Conservation (phyloP, 2,797 vertebrate species). For the Synaphobranchus kaupii region DNA sequence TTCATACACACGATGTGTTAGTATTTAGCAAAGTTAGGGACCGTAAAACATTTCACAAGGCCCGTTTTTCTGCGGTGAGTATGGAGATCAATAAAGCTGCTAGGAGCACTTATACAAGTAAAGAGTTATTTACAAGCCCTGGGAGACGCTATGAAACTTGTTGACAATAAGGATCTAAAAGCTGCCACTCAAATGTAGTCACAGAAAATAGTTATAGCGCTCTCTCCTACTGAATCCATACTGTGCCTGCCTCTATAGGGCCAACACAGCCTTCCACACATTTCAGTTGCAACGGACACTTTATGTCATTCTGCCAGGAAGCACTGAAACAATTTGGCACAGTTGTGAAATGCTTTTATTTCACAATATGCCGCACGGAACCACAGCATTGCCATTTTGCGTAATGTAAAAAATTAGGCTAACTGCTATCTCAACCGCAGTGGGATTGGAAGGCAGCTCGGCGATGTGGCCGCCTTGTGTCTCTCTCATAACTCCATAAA, state of each 20-base stretch:
- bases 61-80: constrained; percentile 50
- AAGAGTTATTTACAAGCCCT: neutral
- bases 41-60: constrained; percentile 56
- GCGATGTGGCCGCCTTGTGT: constrained; percentile 59
- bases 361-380: constrained; percentile 63
- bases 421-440: constrained; percentile 62
- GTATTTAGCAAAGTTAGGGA: constrained; percentile 54
- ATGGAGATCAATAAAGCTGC: constrained; percentile 48
- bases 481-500: constrained; percentile 71
- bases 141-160: constrained; percentile 9
- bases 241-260: constrained; percentile 5
- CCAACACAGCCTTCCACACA: neutral
- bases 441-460: constrained; percentile 64
- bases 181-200: neutral
- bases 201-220: neutral
- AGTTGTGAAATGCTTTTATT: constrained; percentile 21
- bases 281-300: neutral
- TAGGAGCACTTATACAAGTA: constrained; percentile 12
- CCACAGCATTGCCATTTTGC: constrained; percentile 62
- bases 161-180: neutral
- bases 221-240: neutral
- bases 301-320: constrained; percentile 40
- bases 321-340: constrained; percentile 47
- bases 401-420: constrained; percentile 68
- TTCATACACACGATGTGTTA: constrained; percentile 58